Evolutionary conservation across 2,113 vertebrate genomes (phyloP).

Genomic region (Ictalurus furcatus): DNA sequence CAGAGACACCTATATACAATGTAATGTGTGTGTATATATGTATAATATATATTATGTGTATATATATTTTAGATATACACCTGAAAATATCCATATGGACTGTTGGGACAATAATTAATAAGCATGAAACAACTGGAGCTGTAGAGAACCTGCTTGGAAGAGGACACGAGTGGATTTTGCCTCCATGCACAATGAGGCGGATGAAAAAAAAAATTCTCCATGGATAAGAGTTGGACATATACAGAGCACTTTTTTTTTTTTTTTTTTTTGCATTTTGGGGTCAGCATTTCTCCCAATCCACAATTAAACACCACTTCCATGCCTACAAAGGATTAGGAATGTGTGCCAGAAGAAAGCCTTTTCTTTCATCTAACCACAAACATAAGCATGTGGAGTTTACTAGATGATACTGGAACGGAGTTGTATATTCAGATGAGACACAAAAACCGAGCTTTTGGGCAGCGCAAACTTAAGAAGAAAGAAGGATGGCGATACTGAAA

Average conservation of each 20-base stretch:
- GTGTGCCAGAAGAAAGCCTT: background rate
- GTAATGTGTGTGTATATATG: too few relatives aligned
- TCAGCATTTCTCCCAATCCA: background rate
- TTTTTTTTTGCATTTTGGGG: background rate
- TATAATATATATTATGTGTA: too few relatives aligned
- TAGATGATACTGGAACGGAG: background rate
- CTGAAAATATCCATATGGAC: background rate
- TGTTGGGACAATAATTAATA: background rate
- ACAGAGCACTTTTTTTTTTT: background rate
- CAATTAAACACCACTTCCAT: background rate
- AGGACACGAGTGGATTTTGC: background rate
- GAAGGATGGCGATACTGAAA: background rate
- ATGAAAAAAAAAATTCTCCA: background rate
- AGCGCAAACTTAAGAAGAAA: background rate
- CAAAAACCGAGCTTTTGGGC: background rate
- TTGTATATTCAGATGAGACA: background rate
- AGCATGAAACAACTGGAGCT: background rate
- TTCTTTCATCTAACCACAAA: background rate
- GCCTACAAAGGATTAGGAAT: background rate
- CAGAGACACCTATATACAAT: too few relatives aligned
- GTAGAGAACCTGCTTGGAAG: background rate
- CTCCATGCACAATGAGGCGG: background rate
- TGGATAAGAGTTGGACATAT: background rate
- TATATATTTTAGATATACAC: background rate
- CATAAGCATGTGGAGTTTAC: background rate